These are phyloP conservation scores for Pediacus dermestoides DNA, from an alignment of 2,888 invertebrate species.

Conservation along the genomic window DNA sequence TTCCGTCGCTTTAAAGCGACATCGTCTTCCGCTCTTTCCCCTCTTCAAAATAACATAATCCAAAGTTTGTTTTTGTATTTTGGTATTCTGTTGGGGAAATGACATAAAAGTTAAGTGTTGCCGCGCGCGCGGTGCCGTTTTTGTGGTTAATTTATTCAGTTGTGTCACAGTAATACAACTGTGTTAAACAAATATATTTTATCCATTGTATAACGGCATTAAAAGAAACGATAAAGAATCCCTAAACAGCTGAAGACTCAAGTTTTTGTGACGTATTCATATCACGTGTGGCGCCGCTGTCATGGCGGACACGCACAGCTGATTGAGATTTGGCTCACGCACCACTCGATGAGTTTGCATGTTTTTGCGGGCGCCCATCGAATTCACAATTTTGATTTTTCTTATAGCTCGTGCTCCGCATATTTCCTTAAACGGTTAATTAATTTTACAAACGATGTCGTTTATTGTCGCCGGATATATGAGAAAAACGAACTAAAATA, in stretches of 20 bases:
- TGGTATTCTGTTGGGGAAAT: too few species aligned
- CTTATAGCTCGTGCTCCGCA: slow-evolving; percentile 11
- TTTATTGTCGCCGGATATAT: slow-evolving; percentile 27
- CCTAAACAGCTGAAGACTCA: slow-evolving; percentile 18
- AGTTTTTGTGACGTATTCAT: slow-evolving; percentile 26
- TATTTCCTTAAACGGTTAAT: slow-evolving; percentile 29
- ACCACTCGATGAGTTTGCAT: slow-evolving; percentile 33
- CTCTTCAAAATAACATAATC: too few species aligned
- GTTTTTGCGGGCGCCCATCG: slow-evolving; percentile 26
- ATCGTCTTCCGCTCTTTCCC: too few species aligned
- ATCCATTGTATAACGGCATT: neutral
- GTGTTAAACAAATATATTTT: neutral
- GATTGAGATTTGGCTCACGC: slow-evolving; percentile 33
- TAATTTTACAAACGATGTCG: slow-evolving; percentile 29
- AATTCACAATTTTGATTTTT: slow-evolving; percentile 30
- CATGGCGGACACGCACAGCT: slow-evolving; percentile 30
- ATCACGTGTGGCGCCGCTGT: slow-evolving; percentile 38
- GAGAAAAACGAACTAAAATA: slow-evolving; percentile 23
- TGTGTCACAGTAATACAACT: too few species aligned
- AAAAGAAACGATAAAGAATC: slow-evolving; percentile 1
- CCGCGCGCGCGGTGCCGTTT: too few species aligned
- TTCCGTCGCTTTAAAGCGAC: too few species aligned
- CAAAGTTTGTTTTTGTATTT: too few species aligned
- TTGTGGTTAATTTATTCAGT: too few species aligned
- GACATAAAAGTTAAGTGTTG: too few species aligned